A percentile compares a stretch with the other conserved stretches of the same genome.
These are phyloP conservation scores for Trinorchestia longiramus DNA, from an alignment of 1,140 invertebrate species.

Conservation along the genomic window DNA sequence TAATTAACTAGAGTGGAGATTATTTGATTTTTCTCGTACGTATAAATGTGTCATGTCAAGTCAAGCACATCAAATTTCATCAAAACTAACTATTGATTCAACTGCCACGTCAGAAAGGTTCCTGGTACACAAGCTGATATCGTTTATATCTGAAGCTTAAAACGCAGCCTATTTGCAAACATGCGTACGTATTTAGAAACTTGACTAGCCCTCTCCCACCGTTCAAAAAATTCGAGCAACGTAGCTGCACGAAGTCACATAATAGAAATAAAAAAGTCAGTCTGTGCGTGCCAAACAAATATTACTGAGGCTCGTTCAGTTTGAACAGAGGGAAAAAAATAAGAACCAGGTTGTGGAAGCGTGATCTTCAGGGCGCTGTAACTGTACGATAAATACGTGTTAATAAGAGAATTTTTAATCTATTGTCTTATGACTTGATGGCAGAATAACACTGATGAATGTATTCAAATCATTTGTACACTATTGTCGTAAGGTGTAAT, in stretches of 20 bases:
- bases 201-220: neutral
- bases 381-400: neutral
- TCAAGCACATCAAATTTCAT: too few species aligned
- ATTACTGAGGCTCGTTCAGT: neutral
- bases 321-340: neutral
- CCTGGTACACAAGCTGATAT: neutral
- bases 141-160: neutral
- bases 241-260: neutral
- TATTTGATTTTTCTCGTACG: too few species aligned
- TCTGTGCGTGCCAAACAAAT: neutral
- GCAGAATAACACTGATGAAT: neutral
- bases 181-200: neutral
- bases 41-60: too few species aligned
- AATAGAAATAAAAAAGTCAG: neutral
- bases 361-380: neutral
- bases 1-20: too few species aligned
- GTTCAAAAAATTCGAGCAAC: neutral
- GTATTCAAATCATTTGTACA: neutral
- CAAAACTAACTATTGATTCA: neutral
- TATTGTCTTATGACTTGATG: neutral
- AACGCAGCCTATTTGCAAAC: too few species aligned
- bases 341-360: neutral
- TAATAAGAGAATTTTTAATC: neutral
- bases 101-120: neutral
- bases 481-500: neutral